phyloP scores from a whole-genome alignment of 92 coral and sea anemone species.

The Epizoanthus rinbou region DNA sequence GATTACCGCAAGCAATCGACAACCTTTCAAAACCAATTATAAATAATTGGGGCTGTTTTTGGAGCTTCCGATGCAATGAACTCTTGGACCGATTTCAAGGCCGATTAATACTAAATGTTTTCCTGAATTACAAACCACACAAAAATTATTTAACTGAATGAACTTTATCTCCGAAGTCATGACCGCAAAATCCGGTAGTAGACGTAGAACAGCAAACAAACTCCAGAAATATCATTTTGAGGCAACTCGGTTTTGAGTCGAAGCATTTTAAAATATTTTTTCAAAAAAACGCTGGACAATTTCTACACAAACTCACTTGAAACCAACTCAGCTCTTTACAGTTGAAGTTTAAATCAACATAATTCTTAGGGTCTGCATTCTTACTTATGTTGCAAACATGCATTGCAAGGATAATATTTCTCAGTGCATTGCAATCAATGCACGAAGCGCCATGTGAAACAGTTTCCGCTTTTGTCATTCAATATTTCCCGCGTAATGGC shows the following conservation, averaged over 20 bases:
- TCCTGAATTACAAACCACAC: constrained; percentile 42
- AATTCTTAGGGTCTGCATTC: too few relatives aligned
- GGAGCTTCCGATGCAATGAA: constrained; percentile 19
- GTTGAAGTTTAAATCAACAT: too few relatives aligned
- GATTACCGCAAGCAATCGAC: neutral
- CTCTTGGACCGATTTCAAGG: neutral
- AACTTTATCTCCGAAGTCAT: neutral
- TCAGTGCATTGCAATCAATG: neutral
- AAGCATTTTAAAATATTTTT: too few relatives aligned
- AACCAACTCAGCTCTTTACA: too few relatives aligned
- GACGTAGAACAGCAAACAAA: neutral
- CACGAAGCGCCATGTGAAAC: neutral
- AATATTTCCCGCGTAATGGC: too few relatives aligned
- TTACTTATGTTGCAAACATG: too few relatives aligned
- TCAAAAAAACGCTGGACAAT: too few relatives aligned
- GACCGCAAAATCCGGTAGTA: constrained; percentile 28
- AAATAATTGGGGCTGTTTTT: neutral
- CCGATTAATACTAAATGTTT: constrained; percentile 29
- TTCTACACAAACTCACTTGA: too few relatives aligned
- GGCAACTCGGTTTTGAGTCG: too few relatives aligned
- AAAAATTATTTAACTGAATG: neutral
- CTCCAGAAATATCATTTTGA: constrained; percentile 1
- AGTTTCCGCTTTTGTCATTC: too few relatives aligned
- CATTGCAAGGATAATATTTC: neutral
- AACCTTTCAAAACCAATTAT: constrained; percentile 19